Evolutionary conservation across 2,888 invertebrate genomes (phyloP).

Genomic region (Cecidostiba fungosa): DNA sequence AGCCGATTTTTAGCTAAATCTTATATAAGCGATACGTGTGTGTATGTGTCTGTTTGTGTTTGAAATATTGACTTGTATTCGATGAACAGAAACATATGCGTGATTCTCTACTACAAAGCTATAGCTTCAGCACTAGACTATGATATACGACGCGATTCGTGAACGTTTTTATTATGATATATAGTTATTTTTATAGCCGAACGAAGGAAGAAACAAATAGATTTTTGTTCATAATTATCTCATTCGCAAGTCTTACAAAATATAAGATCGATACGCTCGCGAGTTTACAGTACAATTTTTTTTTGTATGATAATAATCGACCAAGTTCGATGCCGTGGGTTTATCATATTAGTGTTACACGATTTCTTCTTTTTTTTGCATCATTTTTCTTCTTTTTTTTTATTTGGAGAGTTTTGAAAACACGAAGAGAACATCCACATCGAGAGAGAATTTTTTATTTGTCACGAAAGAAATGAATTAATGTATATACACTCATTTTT

Average conservation of each 20-base stretch:
- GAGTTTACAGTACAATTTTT: not conserved
- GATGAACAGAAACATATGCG: no score
- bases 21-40: not conserved
- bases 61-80: not conserved
- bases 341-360: not conserved
- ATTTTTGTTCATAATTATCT: not conserved
- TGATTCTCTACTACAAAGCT: no score
- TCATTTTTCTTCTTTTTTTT: not conserved
- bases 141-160: no score
- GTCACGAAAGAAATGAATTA: constrained; percentile 19
- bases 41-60: not conserved
- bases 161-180: no score
- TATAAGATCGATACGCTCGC: constrained; percentile 27
- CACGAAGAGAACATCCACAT: constrained; percentile 52
- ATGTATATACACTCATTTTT: not conserved
- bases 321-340: constrained; percentile 23
- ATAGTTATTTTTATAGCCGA: not conserved
- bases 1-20: not conserved
- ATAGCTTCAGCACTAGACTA: no score
- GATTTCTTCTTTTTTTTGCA: not conserved
- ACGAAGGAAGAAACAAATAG: not conserved
- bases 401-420: not conserved
- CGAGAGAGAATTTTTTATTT: constrained; percentile 29
- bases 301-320: constrained; percentile 4
- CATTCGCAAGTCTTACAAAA: constrained; percentile 37